Conservation (phyloP, 2,113 vertebrate genomes). For the Eulemur macaco region DNA sequence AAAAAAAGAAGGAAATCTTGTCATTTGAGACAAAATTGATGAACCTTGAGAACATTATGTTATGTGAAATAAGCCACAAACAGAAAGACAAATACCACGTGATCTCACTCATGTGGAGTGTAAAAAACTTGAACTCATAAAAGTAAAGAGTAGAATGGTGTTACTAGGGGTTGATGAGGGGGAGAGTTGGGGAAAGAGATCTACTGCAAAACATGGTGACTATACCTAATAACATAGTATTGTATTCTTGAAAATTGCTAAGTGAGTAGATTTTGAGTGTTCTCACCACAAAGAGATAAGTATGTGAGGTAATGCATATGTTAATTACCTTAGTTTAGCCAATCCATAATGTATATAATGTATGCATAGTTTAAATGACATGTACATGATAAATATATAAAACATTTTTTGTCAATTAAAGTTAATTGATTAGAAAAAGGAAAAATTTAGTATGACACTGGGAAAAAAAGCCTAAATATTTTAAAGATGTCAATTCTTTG, state of each 20-base stretch:
- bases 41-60: background rate
- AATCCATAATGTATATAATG: background rate
- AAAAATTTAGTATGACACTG: background rate
- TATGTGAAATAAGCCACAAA: background rate
- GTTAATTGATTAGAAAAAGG: background rate
- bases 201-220: background rate
- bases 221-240: background rate
- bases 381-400: background rate
- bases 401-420: background rate
- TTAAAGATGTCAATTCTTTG: background rate
- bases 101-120: background rate
- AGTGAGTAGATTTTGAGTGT: background rate
- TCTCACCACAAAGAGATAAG: background rate
- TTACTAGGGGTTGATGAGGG: background rate
- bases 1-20: background rate
- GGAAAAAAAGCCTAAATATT: background rate
- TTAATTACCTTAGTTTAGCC: background rate
- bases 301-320: background rate
- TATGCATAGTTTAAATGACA: background rate
- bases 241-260: background rate
- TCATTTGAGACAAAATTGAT: background rate
- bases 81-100: background rate
- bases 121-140: background rate
- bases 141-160: background rate
- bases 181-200: background rate